Conservation (phyloP, 2,797 vertebrate species). For the Gambusia yucatana region DNA sequence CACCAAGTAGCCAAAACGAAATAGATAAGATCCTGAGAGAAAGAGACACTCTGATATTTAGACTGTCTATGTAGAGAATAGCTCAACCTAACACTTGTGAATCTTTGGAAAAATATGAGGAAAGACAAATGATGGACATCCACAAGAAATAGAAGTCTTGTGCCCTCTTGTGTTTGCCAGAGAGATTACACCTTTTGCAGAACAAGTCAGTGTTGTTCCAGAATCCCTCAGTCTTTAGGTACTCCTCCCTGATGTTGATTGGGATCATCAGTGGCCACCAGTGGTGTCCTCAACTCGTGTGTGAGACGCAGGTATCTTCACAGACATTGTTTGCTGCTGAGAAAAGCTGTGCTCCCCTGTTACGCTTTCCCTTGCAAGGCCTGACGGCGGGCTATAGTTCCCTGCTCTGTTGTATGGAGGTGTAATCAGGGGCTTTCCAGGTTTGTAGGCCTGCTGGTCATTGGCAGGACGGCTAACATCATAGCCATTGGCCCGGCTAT, state of each 20-base stretch:
- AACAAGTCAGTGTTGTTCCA: slow-evolving; percentile 27
- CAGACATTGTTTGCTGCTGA: slow-evolving; percentile 75
- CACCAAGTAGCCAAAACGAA: slow-evolving; percentile 65
- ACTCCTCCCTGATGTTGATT: slow-evolving; percentile 22
- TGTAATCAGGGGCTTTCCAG: slow-evolving; percentile 79
- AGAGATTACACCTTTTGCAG: slow-evolving; percentile 48
- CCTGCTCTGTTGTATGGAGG: slow-evolving; percentile 76
- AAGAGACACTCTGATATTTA: slow-evolving; percentile 60
- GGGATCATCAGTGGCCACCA: slow-evolving; percentile 66
- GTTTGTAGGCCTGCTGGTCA: slow-evolving; percentile 71
- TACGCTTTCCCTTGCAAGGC: slow-evolving; percentile 76
- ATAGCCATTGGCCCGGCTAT: slow-evolving; percentile 84
- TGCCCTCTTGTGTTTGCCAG: slow-evolving; percentile 39
- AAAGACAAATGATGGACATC: slow-evolving; percentile 43
- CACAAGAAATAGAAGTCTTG: slow-evolving; percentile 48
- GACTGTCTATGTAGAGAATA: slow-evolving; percentile 60
- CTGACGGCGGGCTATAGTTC: slow-evolving; percentile 81
- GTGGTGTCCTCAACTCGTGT: slow-evolving; percentile 75
- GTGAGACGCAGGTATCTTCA: slow-evolving; percentile 75
- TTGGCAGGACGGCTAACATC: slow-evolving; percentile 56
- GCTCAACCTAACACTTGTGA: slow-evolving; percentile 52
- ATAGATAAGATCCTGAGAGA: slow-evolving; percentile 83
- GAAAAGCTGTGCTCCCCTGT: slow-evolving; percentile 77
- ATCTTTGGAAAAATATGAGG: slow-evolving; percentile 72
- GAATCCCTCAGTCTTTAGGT: slow-evolving; percentile 13